These are phyloP conservation scores for Calidris pugnax DNA, from an alignment of 2,113 vertebrate genomes.

Conservation along the genomic window DNA sequence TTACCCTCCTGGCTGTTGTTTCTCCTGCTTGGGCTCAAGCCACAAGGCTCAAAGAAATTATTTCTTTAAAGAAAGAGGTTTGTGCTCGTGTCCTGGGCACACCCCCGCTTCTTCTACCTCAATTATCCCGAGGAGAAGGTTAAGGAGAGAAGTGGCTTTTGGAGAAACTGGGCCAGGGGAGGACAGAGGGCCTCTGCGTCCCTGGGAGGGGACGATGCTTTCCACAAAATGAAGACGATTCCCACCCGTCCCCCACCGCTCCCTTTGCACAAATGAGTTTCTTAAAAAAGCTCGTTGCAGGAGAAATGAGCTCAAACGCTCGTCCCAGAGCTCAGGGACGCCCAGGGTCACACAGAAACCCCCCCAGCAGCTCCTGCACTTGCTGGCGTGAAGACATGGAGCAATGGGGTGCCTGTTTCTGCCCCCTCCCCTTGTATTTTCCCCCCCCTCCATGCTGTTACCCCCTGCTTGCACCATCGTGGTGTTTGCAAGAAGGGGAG, in stretches of 20 bases:
- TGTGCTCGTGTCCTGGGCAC: accelerated
- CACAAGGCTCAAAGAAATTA: not conserved
- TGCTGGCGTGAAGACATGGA: accelerated
- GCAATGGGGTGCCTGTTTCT: not conserved
- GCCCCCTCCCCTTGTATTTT: not conserved
- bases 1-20: accelerated
- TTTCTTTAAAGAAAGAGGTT: not conserved
- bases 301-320: not conserved
- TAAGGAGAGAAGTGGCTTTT: accelerated
- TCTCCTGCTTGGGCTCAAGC: not conserved
- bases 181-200: accelerated
- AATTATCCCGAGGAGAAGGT: not conserved
- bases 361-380: not conserved
- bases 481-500: not conserved
- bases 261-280: not conserved
- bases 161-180: not conserved
- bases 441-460: not conserved
- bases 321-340: accelerated
- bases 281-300: not conserved
- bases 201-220: not conserved
- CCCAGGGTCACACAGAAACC: accelerated
- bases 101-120: not conserved
- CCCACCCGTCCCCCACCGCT: accelerated
- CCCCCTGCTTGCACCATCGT: accelerated
- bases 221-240: accelerated